Conservation (phyloP, 2,113 vertebrate genomes). For the Columba livia region DNA sequence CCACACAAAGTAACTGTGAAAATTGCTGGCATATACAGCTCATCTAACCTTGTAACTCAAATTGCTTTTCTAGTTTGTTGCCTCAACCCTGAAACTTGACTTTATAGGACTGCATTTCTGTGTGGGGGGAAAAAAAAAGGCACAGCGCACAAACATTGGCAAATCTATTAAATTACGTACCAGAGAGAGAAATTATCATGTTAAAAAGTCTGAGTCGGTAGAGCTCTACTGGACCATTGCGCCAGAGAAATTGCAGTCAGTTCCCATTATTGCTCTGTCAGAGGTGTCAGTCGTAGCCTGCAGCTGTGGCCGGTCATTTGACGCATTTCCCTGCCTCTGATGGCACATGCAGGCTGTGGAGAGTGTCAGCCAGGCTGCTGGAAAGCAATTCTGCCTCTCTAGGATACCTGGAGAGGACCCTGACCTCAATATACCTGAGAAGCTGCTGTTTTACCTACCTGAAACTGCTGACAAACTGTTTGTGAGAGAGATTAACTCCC, state of each 20-base stretch:
- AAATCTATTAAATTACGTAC: slow-evolving; percentile 7
- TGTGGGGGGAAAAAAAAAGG: accelerated
- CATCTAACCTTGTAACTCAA: neutral
- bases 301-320: neutral
- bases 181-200: neutral
- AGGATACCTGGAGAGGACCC: neutral
- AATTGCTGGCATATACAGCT: neutral
- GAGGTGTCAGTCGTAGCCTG: neutral
- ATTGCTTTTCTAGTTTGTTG: neutral
- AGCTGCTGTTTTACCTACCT: neutral
- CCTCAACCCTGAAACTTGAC: neutral
- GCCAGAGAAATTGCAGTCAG: neutral
- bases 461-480: neutral
- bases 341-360: neutral
- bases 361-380: neutral
- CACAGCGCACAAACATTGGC: neutral
- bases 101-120: neutral
- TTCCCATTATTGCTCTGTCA: slow-evolving; percentile 4
- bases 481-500: neutral
- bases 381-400: neutral
- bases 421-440: neutral
- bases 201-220: neutral
- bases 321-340: neutral
- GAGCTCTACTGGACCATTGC: neutral
- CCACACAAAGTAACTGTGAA: neutral